These are phyloP conservation scores for Hepsetus odoe DNA, from an alignment of 2,113 vertebrate genomes.

Conservation along the genomic window DNA sequence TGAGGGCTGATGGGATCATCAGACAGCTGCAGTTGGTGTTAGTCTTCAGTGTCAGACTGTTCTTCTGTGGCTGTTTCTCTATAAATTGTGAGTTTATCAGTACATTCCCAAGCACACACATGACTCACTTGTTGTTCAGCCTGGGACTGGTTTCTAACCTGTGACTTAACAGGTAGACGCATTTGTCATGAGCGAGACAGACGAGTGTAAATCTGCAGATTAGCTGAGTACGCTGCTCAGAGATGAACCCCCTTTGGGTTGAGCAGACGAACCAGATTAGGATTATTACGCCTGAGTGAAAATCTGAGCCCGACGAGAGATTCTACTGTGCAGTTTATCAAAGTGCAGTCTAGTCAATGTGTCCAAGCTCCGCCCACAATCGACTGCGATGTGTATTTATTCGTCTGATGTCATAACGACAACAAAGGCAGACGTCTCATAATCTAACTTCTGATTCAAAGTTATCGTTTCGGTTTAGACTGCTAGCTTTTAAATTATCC, in stretches of 20 bases:
- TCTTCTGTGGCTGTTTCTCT: constrained; percentile 32
- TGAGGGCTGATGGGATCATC: too few species aligned
- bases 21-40: too few species aligned
- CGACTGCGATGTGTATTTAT: too few species aligned
- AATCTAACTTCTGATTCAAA: too few species aligned
- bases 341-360: neutral
- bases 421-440: too few species aligned
- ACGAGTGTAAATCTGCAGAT: constrained; percentile 47
- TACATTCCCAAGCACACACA: constrained; percentile 50
- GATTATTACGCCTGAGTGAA: constrained; percentile 30
- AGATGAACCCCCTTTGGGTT: constrained; percentile 25
- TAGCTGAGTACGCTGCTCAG: constrained; percentile 55
- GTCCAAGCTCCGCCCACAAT: neutral
- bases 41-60: too few species aligned
- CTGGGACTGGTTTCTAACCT: constrained; percentile 2
- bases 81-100: constrained; percentile 32
- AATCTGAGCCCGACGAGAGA: constrained; percentile 10
- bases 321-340: neutral
- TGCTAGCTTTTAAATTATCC: too few species aligned
- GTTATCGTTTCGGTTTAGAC: too few species aligned
- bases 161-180: constrained; percentile 7
- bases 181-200: constrained; percentile 47
- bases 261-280: constrained; percentile 6
- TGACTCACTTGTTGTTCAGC: constrained; percentile 50
- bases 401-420: too few species aligned